These are phyloP conservation scores for Tenrec ecaudatus DNA, from an alignment of 2,113 vertebrate genomes.

Conservation along the genomic window DNA sequence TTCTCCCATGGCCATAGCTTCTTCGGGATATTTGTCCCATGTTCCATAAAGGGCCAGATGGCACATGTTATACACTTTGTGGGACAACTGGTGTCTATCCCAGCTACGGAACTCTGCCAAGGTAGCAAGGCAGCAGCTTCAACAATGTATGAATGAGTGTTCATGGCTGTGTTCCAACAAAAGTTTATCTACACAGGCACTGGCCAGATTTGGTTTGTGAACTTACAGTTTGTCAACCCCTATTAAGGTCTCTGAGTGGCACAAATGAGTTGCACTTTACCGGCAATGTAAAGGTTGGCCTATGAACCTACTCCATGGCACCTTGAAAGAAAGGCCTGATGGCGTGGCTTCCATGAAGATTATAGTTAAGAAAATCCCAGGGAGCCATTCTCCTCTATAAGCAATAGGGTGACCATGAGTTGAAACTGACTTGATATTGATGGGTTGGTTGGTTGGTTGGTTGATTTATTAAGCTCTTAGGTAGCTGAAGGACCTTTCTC, in stretches of 20 bases:
- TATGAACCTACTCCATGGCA: background rate
- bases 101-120: background rate
- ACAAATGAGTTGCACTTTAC: background rate
- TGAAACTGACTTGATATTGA: background rate
- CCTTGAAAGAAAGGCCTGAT: background rate
- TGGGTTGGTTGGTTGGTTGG: background rate
- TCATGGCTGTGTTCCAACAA: background rate
- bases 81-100: background rate
- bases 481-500: background rate
- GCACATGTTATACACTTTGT: background rate
- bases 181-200: constrained; percentile 3
- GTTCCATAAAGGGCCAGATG: background rate
- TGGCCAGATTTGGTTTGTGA: background rate
- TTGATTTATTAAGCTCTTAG: background rate
- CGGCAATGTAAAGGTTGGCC: background rate
- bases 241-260: background rate
- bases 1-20: background rate
- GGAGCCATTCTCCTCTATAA: background rate
- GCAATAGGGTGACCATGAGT: background rate
- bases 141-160: background rate
- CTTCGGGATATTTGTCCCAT: background rate
- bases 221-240: background rate
- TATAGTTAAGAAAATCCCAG: background rate
- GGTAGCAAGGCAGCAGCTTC: background rate
- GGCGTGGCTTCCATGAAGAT: background rate